Base-by-base conservation (phyloP, 2,113 vertebrate species). In the Rhipidura dahli region DNA sequence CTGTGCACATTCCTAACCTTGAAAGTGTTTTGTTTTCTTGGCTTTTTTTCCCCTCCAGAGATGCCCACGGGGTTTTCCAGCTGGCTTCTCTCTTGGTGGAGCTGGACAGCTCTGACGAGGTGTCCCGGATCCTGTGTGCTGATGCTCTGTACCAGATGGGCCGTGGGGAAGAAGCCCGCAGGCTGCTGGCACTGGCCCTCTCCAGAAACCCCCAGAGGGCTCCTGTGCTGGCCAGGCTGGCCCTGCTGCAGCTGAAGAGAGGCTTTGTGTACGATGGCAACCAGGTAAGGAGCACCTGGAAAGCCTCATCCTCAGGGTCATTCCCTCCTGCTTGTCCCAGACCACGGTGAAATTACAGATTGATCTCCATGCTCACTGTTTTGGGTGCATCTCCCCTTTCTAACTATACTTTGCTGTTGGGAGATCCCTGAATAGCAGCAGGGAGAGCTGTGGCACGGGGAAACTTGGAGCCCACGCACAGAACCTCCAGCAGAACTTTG, bases 141-240 rank as follows among this genome's bases (percentile, higher is more conserved):
- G 99, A 99, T 13, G 98, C 99, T 39, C 97, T 99, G 83, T 99
- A 99, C 95, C 98, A 97, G 92, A 98, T 99, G 83, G 98, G 98
- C 28, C 97, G 97, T 17, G 97, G 97, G 72, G 99, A 99, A 14
- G 99, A 99, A 15, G 98, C 99, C 70, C 98, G 99, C 90, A 97
- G 98, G 90, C 84, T 98, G 21, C 98, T 99, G 24, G 96, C 98
- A 22, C 92, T 98, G 5, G 97, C 98, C 23, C 96, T 98, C 30
- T 96, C 96, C 50, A 97, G 44, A 71, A 97, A 94, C n/a, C 95
- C 98, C 61, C 98, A 98, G 16, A 97, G 98, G 0, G 97, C 98
- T 23, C 97, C 99, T 0, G 86, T 99, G 47, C 97, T 99, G 83
- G 98, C 97, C 27, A 98, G 99, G 49, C 98, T 99, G 2, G 98